Percentiles rank a stretch among this genome's conserved stretches.
These are phyloP conservation scores for Dendrolimus pini DNA, from an alignment of 2,888 invertebrate genomes.

Conservation along the genomic window DNA sequence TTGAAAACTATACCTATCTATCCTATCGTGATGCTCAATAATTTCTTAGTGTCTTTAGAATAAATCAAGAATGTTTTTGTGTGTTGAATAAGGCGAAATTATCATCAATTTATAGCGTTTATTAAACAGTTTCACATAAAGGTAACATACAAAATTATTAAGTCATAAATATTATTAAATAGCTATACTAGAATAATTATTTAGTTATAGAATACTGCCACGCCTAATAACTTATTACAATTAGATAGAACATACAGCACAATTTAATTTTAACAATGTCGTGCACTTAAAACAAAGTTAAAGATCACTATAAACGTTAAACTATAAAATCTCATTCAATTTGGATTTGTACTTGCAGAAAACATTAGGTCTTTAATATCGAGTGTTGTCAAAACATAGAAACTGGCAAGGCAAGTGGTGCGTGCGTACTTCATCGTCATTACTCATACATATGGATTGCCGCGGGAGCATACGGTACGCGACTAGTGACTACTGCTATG, in stretches of 20 bases:
- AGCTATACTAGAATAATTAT: conserved; percentile 51
- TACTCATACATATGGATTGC: conserved; percentile 24
- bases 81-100: conserved; percentile 69
- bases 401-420: conserved; percentile 72
- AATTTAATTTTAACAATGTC: conserved; percentile 70
- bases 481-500: conserved; percentile 32
- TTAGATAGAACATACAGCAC: conserved; percentile 73
- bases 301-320: conserved; percentile 68
- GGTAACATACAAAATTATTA: conserved; percentile 68
- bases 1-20: not conserved
- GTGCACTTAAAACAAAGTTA: conserved; percentile 73
- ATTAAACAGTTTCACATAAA: conserved; percentile 72
- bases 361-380: conserved; percentile 60
- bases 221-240: conserved; percentile 70
- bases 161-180: conserved; percentile 63
- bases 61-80: conserved; percentile 21
- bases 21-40: not conserved
- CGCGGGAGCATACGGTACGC: conserved; percentile 22
- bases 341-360: conserved; percentile 74
- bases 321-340: conserved; percentile 73
- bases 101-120: conserved; percentile 68
- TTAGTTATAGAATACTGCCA: conserved; percentile 67
- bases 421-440: conserved; percentile 59
- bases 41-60: not conserved
- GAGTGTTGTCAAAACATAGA: conserved; percentile 72